Percentiles rank a stretch among this genome's conserved stretches.
These are phyloP conservation scores for Cyprinus carpio DNA, from an alignment of 2,113 vertebrate species.

Conservation along the genomic window DNA sequence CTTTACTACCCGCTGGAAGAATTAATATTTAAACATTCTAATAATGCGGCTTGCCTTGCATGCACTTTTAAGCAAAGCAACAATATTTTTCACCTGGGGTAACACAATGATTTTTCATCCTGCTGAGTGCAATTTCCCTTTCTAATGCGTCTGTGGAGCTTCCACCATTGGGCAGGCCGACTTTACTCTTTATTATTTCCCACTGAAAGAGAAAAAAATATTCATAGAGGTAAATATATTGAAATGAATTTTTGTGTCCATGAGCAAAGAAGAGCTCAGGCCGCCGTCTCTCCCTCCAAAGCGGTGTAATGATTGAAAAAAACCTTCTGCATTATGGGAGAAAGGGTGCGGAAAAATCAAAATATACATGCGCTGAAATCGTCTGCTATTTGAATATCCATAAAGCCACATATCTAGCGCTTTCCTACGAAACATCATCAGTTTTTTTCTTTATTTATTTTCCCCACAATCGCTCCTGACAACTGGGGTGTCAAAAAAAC, in stretches of 20 bases:
- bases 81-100: slow-evolving; percentile 96
- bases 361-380: too few species aligned
- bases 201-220: slow-evolving; percentile 65
- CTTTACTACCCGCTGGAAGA: slow-evolving; percentile 96
- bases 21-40: slow-evolving; percentile 99
- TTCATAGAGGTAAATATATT: slow-evolving; percentile 82
- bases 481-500: too few species aligned
- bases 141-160: slow-evolving; percentile 77
- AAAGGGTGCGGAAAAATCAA: too few species aligned
- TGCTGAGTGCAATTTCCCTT: slow-evolving; percentile 80
- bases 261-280: slow-evolving; percentile 61
- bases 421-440: too few species aligned
- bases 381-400: too few species aligned
- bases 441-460: too few species aligned
- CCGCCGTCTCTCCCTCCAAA: too few species aligned
- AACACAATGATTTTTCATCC: slow-evolving; percentile 81
- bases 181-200: slow-evolving; percentile 71
- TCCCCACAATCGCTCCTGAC: too few species aligned
- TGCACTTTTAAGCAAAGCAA: slow-evolving; percentile 94
- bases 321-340: too few species aligned
- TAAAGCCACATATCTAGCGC: too few species aligned
- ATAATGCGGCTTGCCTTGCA: slow-evolving; percentile 97
- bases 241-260: slow-evolving; percentile 78
- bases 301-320: too few species aligned
- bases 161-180: slow-evolving; percentile 61